Base-by-base conservation (phyloP, 2,888 invertebrate genomes). In the Kuschelorhynchus macadamiae region DNA sequence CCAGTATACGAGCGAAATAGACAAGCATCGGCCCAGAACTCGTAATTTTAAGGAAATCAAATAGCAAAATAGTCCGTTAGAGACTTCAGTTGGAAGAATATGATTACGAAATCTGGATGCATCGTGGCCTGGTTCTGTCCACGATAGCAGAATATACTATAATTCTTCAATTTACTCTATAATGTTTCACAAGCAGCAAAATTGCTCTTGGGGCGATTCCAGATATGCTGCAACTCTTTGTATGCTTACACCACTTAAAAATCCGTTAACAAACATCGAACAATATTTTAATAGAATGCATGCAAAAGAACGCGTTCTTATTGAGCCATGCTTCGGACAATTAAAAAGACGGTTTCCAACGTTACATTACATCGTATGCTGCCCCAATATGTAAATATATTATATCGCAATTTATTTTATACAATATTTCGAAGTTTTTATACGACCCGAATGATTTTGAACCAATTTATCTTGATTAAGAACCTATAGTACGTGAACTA, bases 111-210 rank as follows among this genome's bases (percentile, higher is more conserved):
- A n/a, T n/a, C n/a, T 25, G 7, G 25, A 25, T 25, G 25, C 25
- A 25, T 5, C 25, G 7, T 25, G 25, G 25, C 25, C 25, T 25
- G 25, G 25, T 5, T 25, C 25, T 25, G 7, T 25, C 25, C 25
- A 25, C 25, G 4, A 25, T 25, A 5, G 4, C 7, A 25, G 25
- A 25, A 25, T 25, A 25, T 25, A 7, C 4, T 25, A 25, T 11
- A 36, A 36, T 36, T 36, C 36, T 11, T 36, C 12, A 36, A 36
- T 36, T 36, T 36, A 36, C 36, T 11, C 36, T 36, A 3, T 36
- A 7, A 36, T 36, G 36, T 36, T 7, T 12, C 3, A 36, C 36
- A 36, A 36, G 3, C 36, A 36, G 36, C 2, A 36, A 11, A 11
- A 36, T 2, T 36, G 36, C 11, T 12, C 12, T 36, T 32, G 5